Conservation (phyloP, 37 sponge, comb jelly and placozoan species). For the Chondrilla cf. caribensis region DNA sequence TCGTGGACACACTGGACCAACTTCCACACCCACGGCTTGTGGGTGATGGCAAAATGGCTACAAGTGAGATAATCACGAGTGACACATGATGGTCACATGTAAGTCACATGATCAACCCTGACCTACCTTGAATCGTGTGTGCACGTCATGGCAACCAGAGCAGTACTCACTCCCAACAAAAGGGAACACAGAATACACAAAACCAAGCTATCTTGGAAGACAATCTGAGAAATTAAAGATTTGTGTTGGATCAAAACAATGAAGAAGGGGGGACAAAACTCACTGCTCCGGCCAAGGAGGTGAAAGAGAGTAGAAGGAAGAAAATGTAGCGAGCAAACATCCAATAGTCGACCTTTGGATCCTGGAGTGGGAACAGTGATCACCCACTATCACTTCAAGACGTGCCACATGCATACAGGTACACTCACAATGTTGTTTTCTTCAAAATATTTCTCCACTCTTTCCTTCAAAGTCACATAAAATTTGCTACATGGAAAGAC, state of each 20-base stretch:
- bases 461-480: constrained; percentile 61
- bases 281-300: constrained; percentile 49
- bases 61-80: neutral
- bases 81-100: neutral
- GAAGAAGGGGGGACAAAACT: constrained; percentile 7
- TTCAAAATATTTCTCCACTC: constrained; percentile 82
- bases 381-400: neutral
- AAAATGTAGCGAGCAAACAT: constrained; percentile 81
- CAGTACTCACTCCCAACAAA: constrained; percentile 69
- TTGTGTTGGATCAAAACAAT: neutral
- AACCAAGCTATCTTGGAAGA: constrained; percentile 50
- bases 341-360: constrained; percentile 84
- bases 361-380: constrained; percentile 21
- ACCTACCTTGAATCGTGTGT: constrained; percentile 90
- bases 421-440: constrained; percentile 83
- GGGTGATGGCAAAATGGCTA: constrained; percentile 92
- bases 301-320: constrained; percentile 46
- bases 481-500: constrained; percentile 54
- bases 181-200: constrained; percentile 36
- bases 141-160: constrained; percentile 83
- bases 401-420: neutral
- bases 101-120: neutral
- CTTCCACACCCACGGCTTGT: constrained; percentile 96
- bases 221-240: constrained; percentile 38
- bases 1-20: constrained; percentile 72